A percentile compares a stretch with the other conserved stretches of the same genome.
phyloP scores from a whole-genome alignment of 2,113 vertebrate species.

The Cryptomyrus ogoouensis region DNA sequence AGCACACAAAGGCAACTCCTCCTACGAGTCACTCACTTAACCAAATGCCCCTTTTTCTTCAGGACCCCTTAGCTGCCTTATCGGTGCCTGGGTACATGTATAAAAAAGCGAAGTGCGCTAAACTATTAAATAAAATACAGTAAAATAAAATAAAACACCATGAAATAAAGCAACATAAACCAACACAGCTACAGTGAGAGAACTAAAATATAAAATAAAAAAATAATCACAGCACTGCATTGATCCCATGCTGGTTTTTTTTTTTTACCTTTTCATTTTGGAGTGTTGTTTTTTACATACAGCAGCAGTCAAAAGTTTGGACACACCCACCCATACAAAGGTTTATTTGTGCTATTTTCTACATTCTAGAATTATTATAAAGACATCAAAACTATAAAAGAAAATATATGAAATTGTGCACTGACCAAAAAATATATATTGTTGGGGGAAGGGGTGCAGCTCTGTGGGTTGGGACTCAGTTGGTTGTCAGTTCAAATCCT shows the following conservation, averaged over 20 bases:
- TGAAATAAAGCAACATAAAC: not conserved
- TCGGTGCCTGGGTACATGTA: not conserved
- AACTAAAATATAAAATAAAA: not conserved
- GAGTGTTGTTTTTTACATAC: not conserved
- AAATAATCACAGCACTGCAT: not conserved
- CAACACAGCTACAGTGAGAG: not conserved
- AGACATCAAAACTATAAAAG: not conserved
- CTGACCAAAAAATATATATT: not conserved
- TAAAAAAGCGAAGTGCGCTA: not conserved
- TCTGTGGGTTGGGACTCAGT: too few relatives aligned
- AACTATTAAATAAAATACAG: not conserved
- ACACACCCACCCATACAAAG: not conserved
- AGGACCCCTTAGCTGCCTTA: not conserved
- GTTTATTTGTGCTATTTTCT: not conserved
- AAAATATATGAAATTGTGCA: not conserved
- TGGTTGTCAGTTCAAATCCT: not conserved
- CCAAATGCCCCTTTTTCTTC: not conserved
- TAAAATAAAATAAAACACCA: not conserved
- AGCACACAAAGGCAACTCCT: not conserved
- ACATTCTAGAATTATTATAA: not conserved
- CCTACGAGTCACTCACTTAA: not conserved
- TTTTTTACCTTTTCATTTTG: not conserved
- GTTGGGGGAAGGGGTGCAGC: not conserved
- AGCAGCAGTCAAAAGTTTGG: not conserved
- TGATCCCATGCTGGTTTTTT: not conserved